Conservation (phyloP, 2,888 invertebrate species). For the Cryptocephalus primarius region DNA sequence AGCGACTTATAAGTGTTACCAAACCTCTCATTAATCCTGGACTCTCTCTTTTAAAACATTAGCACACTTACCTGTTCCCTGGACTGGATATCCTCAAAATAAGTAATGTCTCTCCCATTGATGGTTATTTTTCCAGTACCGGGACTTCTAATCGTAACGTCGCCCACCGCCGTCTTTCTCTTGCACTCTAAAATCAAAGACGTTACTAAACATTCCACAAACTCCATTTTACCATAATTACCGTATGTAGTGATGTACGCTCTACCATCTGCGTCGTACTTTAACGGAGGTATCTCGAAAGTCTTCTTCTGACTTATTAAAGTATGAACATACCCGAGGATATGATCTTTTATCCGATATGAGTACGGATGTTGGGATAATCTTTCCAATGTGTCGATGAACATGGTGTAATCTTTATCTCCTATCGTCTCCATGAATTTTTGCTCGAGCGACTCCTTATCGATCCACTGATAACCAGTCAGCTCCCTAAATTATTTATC, state of each 20-base stretch:
- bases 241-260: constrained; percentile 62
- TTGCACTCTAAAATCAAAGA: constrained; percentile 45
- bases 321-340: constrained; percentile 56
- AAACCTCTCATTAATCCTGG: not conserved
- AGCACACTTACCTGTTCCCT: constrained; percentile 61
- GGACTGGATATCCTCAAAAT: constrained; percentile 59
- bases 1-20: not conserved
- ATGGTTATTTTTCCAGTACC: constrained; percentile 77
- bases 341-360: constrained; percentile 57
- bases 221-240: constrained; percentile 20
- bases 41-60: not conserved
- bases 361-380: constrained; percentile 62
- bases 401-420: constrained; percentile 62
- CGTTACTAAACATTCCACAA: not conserved
- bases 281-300: constrained; percentile 54
- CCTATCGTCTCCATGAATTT: constrained; percentile 53
- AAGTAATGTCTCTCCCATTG: constrained; percentile 68
- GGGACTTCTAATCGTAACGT: constrained; percentile 68
- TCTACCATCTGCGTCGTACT: constrained; percentile 58
- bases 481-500: constrained; percentile 40
- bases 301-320: constrained; percentile 47
- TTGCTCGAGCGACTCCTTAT: constrained; percentile 53
- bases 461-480: constrained; percentile 51
- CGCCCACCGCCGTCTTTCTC: constrained; percentile 61
- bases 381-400: constrained; percentile 61